phyloP scores from a whole-genome alignment of 2,797 vertebrate genomes.

The Hyperoplus lanceolatus region DNA sequence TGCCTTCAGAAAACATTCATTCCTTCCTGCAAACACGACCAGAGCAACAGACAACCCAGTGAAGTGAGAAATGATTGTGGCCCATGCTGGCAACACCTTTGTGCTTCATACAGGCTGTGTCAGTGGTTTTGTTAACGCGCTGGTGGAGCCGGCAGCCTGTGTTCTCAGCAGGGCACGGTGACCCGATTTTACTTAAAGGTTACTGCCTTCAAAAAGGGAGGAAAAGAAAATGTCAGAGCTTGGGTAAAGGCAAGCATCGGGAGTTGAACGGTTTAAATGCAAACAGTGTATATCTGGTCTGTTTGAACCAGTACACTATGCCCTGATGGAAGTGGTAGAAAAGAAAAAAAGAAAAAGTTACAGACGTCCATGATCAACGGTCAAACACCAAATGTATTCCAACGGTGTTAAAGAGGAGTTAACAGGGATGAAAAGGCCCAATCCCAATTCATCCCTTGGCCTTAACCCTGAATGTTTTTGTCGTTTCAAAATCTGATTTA shows the following conservation, averaged over 20 bases:
- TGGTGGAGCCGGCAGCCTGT: slow-evolving; percentile 53
- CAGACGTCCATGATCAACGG: slow-evolving; percentile 6
- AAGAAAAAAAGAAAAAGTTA: background rate
- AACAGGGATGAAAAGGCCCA: background rate
- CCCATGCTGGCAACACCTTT: slow-evolving; percentile 35
- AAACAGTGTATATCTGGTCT: background rate
- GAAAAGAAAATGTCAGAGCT: slow-evolving; percentile 72
- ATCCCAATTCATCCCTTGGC: too few species aligned
- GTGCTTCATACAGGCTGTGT: slow-evolving; percentile 8
- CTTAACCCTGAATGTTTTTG: too few species aligned
- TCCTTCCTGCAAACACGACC: background rate
- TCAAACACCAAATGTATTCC: slow-evolving; percentile 23
- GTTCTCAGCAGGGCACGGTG: slow-evolving; percentile 62
- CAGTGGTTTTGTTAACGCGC: slow-evolving; percentile 49
- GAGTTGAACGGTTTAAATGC: slow-evolving; percentile 42
- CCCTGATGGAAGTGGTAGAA: background rate
- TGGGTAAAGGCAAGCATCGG: slow-evolving; percentile 32
- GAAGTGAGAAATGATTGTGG: slow-evolving; percentile 42
- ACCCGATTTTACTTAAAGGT: slow-evolving; percentile 77
- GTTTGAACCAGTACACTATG: slow-evolving; percentile 16
- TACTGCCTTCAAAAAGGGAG: slow-evolving; percentile 67
- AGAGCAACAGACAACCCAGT: slow-evolving; percentile 35
- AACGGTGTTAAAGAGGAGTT: slow-evolving; percentile 15
- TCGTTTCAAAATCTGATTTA: too few species aligned
- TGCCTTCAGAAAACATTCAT: slow-evolving; percentile 9